Percentiles rank a stretch among this genome's conserved stretches.
phyloP scores from a whole-genome alignment of 2,888 invertebrate species.

The Rhabditoides inermis region DNA sequence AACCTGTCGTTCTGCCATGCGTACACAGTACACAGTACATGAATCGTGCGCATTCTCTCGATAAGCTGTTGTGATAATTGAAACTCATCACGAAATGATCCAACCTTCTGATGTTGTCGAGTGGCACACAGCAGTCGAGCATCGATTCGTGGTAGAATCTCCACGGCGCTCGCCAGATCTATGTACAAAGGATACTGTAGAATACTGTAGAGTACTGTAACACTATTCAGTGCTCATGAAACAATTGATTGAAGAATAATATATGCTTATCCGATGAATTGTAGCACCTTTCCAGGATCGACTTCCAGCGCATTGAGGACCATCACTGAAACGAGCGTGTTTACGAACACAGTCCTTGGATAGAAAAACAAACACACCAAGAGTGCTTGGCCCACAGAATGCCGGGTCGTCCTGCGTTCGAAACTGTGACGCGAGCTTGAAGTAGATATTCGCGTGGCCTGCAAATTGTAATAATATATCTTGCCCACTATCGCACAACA shows the following conservation, averaged over 20 bases:
- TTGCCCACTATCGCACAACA: not conserved
- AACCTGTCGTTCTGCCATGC: constrained; percentile 7
- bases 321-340: constrained; percentile 29
- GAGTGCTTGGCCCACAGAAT: constrained; percentile 55
- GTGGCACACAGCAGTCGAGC: constrained; percentile 55
- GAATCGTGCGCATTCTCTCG: no score
- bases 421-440: constrained; percentile 54
- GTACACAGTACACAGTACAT: not conserved
- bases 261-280: no score
- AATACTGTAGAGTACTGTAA: not conserved
- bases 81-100: no score
- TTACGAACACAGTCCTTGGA: no score
- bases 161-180: constrained; percentile 54
- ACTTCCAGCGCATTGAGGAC: constrained; percentile 54
- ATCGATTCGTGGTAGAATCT: constrained; percentile 56
- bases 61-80: no score
- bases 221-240: not conserved
- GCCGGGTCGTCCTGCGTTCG: constrained; percentile 55
- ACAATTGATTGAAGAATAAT: no score
- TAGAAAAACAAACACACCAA: constrained; percentile 43
- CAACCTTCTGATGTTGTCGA: constrained; percentile 41
- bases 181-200: not conserved
- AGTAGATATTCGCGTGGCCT: constrained; percentile 53
- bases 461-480: constrained; percentile 5
- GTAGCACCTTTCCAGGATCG: constrained; percentile 50